A percentile compares a stretch with the other conserved stretches of the same genome.
Evolutionary conservation across 2,113 vertebrate genomes (phyloP).

Genomic region (Marcusenius ussheri): DNA sequence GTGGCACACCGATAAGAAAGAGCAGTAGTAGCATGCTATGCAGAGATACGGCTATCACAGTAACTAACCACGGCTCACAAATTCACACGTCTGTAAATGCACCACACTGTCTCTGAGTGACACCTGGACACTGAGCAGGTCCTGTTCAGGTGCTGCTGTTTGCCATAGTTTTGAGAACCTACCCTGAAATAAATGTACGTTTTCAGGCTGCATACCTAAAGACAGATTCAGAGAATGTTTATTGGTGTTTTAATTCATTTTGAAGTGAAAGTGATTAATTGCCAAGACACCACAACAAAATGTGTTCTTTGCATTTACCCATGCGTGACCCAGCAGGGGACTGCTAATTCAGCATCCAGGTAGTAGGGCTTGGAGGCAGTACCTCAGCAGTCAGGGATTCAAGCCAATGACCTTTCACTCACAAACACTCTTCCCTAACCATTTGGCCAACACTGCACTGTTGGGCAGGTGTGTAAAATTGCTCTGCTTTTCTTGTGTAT

Average conservation of each 20-base stretch:
- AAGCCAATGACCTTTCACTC: neutral
- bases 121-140: constrained; percentile 30
- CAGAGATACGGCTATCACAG: constrained; percentile 65
- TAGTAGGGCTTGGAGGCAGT: neutral
- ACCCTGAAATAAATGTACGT: neutral
- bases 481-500: neutral
- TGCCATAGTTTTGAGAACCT: neutral
- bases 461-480: neutral
- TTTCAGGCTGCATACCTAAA: neutral
- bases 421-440: neutral
- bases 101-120: constrained; percentile 14
- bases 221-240: neutral
- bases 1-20: constrained; percentile 51
- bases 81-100: constrained; percentile 39
- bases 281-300: neutral
- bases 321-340: too few relatives aligned
- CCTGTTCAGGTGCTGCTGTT: constrained; percentile 47
- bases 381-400: neutral
- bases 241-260: neutral
- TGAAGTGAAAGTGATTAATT: neutral
- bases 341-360: neutral
- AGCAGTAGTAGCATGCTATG: constrained; percentile 45
- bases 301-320: too few relatives aligned
- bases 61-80: constrained; percentile 50
- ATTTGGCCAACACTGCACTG: neutral